Evolutionary conservation across 1,140 invertebrate genomes (phyloP).

Genomic region (Acyrthosiphon pisum): DNA sequence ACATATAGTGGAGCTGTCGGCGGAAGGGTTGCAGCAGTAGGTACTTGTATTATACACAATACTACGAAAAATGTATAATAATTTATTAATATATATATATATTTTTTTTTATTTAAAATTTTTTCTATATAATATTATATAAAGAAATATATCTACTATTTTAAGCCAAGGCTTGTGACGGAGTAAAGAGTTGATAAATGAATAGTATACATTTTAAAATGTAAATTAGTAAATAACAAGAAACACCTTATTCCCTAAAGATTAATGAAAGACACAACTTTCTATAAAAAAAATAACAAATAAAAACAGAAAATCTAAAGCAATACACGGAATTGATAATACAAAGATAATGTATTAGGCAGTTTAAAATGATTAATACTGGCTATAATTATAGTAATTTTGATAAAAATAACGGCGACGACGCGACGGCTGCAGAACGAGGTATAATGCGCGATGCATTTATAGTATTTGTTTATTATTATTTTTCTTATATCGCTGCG

Average conservation of each 20-base stretch:
- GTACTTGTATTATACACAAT: background rate
- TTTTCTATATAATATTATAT: too few relatives aligned
- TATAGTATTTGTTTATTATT: background rate
- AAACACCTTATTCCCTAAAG: too few relatives aligned
- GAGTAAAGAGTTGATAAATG: too few relatives aligned
- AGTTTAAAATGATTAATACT: background rate
- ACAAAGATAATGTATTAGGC: background rate
- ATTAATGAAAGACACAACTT: too few relatives aligned
- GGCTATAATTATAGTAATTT: background rate
- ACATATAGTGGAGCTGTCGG: background rate
- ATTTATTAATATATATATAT: background rate
- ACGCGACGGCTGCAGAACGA: background rate
- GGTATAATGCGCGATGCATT: background rate
- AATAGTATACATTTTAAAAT: too few relatives aligned
- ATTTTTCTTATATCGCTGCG: background rate
- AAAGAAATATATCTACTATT: too few relatives aligned
- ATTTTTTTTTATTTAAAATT: too few relatives aligned
- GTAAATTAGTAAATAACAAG: too few relatives aligned
- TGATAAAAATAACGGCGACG: background rate
- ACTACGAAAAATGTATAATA: background rate
- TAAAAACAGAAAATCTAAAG: too few relatives aligned
- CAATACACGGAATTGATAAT: too few relatives aligned
- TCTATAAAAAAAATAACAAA: too few relatives aligned
- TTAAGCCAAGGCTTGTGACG: too few relatives aligned
- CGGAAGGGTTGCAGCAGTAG: background rate